These are phyloP conservation scores for Gadopsis marmoratus DNA, from an alignment of 2,797 vertebrate genomes.

Conservation along the genomic window DNA sequence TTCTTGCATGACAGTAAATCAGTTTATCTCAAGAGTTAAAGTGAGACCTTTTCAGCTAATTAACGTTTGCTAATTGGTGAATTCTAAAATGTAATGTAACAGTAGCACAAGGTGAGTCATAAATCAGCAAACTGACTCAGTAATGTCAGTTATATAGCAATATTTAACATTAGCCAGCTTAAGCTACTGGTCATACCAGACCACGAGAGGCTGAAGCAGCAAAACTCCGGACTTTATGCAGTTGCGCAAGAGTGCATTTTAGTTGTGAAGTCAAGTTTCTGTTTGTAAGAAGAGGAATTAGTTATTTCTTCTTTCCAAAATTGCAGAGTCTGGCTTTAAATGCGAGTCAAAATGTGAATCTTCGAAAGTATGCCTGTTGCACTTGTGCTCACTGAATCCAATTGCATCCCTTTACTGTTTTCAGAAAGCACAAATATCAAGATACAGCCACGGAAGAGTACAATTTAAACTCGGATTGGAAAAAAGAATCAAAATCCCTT, in stretches of 20 bases:
- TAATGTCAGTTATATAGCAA: background rate
- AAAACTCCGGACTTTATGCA: background rate
- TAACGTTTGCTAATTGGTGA: background rate
- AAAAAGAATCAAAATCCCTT: slow-evolving; percentile 12
- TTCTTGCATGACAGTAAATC: background rate
- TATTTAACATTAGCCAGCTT: background rate
- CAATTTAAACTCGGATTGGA: slow-evolving; percentile 2
- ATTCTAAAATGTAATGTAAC: background rate
- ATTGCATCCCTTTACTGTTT: background rate
- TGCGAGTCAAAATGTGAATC: background rate
- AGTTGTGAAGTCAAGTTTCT: background rate
- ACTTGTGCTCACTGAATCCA: background rate
- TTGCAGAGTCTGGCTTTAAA: background rate
- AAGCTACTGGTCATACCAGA: background rate
- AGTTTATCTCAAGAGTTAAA: background rate
- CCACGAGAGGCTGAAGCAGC: background rate
- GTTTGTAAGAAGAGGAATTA: background rate
- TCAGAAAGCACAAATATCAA: slow-evolving; percentile 2
- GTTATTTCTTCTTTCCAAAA: background rate
- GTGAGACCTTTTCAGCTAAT: background rate
- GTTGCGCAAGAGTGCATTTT: background rate
- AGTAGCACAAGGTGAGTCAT: background rate
- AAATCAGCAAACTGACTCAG: background rate
- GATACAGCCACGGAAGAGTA: background rate
- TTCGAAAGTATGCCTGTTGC: background rate